Evolutionary conservation across 2,888 invertebrate species (phyloP), one percentile per base, ranked within the genome.

Genomic region (Endotricha flammealis): DNA sequence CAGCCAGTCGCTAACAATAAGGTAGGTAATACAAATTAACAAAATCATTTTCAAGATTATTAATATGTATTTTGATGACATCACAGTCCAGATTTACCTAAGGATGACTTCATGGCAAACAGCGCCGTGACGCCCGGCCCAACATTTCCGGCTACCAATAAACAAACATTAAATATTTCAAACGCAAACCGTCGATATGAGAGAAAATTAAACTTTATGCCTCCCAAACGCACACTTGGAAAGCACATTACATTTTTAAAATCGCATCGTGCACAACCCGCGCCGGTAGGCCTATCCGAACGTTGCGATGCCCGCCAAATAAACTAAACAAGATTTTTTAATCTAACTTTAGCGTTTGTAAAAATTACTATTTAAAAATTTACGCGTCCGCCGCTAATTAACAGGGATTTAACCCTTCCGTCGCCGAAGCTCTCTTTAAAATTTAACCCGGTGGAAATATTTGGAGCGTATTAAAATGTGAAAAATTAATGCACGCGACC

Each of bases 311-410:
- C 59, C 61, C 62, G 63, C 64, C 45, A 50, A 50, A 59, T 57
- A 68, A 63, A 65, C 70, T 74, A 70, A 76, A 75, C 76, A 75
- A 74, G 57, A 67, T 77, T 85, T 80, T 86, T 86, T 85, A 87
- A 86, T 87, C 82, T 78, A 87, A 86, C 85, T 87, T 86, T 80
- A 75, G 75, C 85, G 80, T 86, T 85, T 82, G 85, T 82, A 87
- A 87, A 87, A 87, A 87, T 86, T 82, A 86, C 81, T 82, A 77
- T 80, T 86, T 85, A 83, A 86, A 86, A 72, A 86, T 86, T 82
- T 71, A 87, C 70, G 61, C 65, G 68, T 41, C 59, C 61, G 76
- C 79, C 75, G 64, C 82, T 82, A 85, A 85, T 85, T 85, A 85
- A 86, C 82, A 72, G 79, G 76, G 83, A 86, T 85, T 81, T 83